phyloP scores from a whole-genome alignment of 2,888 invertebrate genomes.

The Drosophila falleni region DNA sequence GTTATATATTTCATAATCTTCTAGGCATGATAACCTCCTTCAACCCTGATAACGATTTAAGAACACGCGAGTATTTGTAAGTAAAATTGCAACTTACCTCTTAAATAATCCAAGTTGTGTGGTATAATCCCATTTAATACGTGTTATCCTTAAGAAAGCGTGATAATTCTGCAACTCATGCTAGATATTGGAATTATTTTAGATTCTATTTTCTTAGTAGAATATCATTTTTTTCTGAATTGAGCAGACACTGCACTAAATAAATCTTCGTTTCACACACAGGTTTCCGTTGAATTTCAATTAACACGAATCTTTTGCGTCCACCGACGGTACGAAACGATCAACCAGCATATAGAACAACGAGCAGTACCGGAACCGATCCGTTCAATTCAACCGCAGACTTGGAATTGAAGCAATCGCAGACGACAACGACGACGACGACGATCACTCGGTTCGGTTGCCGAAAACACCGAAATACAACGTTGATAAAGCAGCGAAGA shows the following conservation, averaged over 20 bases:
- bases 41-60: conserved; percentile 20
- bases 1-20: conserved; percentile 18
- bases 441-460: conserved; percentile 38
- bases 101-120: conserved; percentile 50
- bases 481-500: conserved; percentile 29
- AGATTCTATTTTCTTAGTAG: not conserved
- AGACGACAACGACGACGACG: conserved; percentile 15
- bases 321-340: conserved; percentile 15
- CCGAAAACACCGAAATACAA: conserved; percentile 46
- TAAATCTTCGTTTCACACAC: conserved; percentile 35
- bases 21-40: conserved; percentile 22
- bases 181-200: conserved; percentile 10
- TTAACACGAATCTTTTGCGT: conserved; percentile 43
- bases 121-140: conserved; percentile 60
- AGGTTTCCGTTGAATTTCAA: conserved; percentile 53
- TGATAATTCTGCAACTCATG: conserved; percentile 22
- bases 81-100: conserved; percentile 41
- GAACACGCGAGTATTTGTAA: not conserved
- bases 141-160: conserved; percentile 25
- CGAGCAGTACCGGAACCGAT: conserved; percentile 58
- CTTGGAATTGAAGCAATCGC: conserved; percentile 62
- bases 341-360: conserved; percentile 24
- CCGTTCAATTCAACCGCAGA: conserved; percentile 74
- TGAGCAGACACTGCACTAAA: conserved; percentile 24
- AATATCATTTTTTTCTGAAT: conserved; percentile 15